phyloP scores from a whole-genome alignment of 2,888 invertebrate species.

The Ochlodes sylvanus region DNA sequence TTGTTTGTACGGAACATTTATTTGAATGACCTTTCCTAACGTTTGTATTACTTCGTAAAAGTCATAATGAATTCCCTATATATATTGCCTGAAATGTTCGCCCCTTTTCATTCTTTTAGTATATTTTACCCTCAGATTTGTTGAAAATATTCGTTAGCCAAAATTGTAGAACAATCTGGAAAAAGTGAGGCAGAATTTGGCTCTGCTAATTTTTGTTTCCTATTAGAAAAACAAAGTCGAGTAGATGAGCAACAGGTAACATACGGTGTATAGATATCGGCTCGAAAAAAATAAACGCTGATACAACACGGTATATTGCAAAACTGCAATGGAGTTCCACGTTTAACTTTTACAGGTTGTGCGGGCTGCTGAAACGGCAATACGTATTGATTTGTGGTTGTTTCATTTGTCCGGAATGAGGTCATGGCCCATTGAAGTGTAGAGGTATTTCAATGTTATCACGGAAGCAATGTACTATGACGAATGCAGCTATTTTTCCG shows the following conservation, averaged over 20 bases:
- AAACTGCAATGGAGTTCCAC: conserved; percentile 23
- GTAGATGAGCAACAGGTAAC: not conserved
- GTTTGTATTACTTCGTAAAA: conserved; percentile 33
- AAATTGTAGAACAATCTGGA: not conserved
- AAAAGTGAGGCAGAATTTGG: not conserved
- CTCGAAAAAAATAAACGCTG: conserved; percentile 9
- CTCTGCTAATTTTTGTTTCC: no score
- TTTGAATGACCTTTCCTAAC: conserved; percentile 37
- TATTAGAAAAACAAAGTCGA: no score
- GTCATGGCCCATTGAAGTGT: conserved; percentile 40
- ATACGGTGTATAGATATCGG: not conserved
- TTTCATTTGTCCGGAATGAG: conserved; percentile 38
- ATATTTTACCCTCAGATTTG: not conserved
- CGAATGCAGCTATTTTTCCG: conserved; percentile 74
- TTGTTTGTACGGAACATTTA: conserved; percentile 51
- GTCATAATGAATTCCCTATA: conserved; percentile 29
- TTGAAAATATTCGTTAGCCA: not conserved
- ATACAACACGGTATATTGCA: conserved; percentile 23
- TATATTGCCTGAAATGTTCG: conserved; percentile 19
- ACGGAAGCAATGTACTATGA: conserved; percentile 65
- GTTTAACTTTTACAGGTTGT: conserved; percentile 32
- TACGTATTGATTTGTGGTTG: conserved; percentile 38
- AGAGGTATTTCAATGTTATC: conserved; percentile 63
- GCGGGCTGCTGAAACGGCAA: conserved; percentile 34
- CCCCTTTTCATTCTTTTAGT: not conserved